phyloP scores from a whole-genome alignment of 2,888 invertebrate species.

The Cheilosia urbana region DNA sequence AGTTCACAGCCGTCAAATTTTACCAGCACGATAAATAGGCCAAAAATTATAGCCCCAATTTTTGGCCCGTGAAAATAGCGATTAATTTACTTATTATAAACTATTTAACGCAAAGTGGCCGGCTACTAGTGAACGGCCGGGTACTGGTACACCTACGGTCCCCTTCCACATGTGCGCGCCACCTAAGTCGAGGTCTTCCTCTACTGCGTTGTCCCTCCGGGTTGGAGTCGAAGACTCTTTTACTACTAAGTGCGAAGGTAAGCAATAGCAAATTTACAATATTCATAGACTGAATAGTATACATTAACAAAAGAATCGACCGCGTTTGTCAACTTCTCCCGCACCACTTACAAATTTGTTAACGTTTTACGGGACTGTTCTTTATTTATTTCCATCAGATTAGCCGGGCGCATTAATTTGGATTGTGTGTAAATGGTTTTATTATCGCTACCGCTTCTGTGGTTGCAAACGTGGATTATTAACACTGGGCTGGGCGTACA shows the following conservation, averaged over 20 bases:
- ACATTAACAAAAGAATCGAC: slow-evolving; percentile 31
- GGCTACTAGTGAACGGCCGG: no score
- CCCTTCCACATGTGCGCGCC: no score
- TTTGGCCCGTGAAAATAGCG: no score
- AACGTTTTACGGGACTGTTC: slow-evolving; percentile 34
- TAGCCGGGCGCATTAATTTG: slow-evolving; percentile 42
- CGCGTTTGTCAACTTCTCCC: slow-evolving; percentile 1
- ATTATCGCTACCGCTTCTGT: slow-evolving; percentile 22
- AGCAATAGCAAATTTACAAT: neutral
- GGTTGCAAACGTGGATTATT: slow-evolving; percentile 38
- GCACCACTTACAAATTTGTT: slow-evolving; percentile 36
- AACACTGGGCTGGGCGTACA: slow-evolving; percentile 7
- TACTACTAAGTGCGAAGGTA: neutral
- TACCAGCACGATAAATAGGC: no score
- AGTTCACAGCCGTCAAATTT: no score
- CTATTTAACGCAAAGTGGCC: no score
- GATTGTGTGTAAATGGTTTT: slow-evolving; percentile 43
- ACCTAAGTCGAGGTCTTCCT: no score
- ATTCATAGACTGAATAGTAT: slow-evolving; percentile 9
- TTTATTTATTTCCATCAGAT: slow-evolving; percentile 32
- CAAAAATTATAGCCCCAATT: no score
- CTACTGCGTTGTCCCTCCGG: no score
- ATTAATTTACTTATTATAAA: no score
- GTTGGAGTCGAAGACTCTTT: no score
- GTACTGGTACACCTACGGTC: no score